Percentiles rank a stretch among this genome's conserved stretches.
phyloP scores from a whole-genome alignment of 1,140 invertebrate genomes.

The Tetranychus urticae region DNA sequence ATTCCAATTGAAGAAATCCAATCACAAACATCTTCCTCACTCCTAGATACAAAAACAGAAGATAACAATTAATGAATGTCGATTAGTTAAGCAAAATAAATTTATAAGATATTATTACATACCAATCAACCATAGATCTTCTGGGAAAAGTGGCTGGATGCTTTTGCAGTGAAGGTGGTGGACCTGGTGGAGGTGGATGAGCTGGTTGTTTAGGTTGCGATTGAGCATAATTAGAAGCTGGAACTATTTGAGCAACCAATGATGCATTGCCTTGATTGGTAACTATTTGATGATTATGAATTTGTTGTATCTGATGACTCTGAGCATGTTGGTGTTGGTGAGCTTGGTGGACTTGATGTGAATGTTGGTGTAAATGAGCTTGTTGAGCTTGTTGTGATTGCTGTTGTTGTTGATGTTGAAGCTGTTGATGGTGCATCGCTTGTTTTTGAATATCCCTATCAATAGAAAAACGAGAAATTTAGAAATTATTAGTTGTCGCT shows the following conservation, averaged over 20 bases:
- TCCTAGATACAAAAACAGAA: too few relatives aligned
- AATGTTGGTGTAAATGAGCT: conserved; percentile 16
- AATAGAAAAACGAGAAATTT: conserved; percentile 11
- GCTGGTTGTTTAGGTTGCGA: conserved; percentile 4
- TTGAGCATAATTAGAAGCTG: neutral
- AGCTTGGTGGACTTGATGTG: conserved; percentile 20
- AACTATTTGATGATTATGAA: conserved; percentile 11
- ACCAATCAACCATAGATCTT: conserved; percentile 22
- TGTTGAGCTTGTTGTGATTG: conserved; percentile 16
- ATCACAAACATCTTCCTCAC: conserved; percentile 23
- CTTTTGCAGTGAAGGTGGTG: conserved; percentile 5
- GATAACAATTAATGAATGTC: too few relatives aligned
- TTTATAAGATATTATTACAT: conserved; percentile 1
- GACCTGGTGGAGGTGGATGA: conserved; percentile 3
- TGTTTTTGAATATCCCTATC: conserved; percentile 16
- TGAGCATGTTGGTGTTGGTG: conserved; percentile 1
- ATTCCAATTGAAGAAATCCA: conserved; percentile 28
- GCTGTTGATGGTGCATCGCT: conserved; percentile 19
- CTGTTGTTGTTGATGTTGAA: conserved; percentile 9
- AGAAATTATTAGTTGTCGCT: too few relatives aligned
- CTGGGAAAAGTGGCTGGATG: neutral
- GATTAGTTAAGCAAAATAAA: too few relatives aligned
- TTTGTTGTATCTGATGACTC: neutral
- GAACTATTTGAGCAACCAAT: conserved; percentile 1
- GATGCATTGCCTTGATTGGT: conserved; percentile 20